Evolutionary conservation across 2,888 invertebrate genomes (phyloP).

Genomic region (Pachydiplax longipennis): DNA sequence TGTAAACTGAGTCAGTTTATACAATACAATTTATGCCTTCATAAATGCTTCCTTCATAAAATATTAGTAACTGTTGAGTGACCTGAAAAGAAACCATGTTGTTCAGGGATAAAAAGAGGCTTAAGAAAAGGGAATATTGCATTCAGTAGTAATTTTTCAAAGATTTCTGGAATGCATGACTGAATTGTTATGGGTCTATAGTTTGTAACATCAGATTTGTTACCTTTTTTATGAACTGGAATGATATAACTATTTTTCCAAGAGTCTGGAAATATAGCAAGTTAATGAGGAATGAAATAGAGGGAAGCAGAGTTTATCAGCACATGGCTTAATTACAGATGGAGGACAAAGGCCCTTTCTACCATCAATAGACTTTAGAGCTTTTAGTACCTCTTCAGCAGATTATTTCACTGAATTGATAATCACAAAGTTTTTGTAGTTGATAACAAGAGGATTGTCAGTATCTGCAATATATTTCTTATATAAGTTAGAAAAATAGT

Average conservation of each 20-base stretch:
- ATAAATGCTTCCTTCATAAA: neutral
- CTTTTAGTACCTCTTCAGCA: neutral
- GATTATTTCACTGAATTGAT: neutral
- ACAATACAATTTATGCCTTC: neutral
- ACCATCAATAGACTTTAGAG: neutral
- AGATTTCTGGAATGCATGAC: constrained; percentile 48
- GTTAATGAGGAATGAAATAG: constrained; percentile 46
- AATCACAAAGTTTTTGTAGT: neutral
- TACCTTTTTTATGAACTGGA: constrained; percentile 49
- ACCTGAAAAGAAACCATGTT: neutral
- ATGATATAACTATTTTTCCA: no score
- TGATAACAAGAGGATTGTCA: neutral
- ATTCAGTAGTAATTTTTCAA: no score
- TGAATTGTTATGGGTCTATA: constrained; percentile 49
- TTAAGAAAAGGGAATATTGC: no score
- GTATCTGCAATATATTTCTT: neutral
- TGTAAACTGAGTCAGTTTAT: neutral
- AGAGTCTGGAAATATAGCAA: constrained; percentile 47
- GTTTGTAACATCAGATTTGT: constrained; percentile 46
- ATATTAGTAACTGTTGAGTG: neutral
- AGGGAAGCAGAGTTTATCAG: constrained; percentile 30
- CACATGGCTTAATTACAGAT: constrained; percentile 42
- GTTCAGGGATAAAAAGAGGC: no score
- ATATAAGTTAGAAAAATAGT: no score
- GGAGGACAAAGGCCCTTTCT: constrained; percentile 18